phyloP scores from a whole-genome alignment of 2,113 vertebrate genomes.

The Aptenodytes patagonicus region DNA sequence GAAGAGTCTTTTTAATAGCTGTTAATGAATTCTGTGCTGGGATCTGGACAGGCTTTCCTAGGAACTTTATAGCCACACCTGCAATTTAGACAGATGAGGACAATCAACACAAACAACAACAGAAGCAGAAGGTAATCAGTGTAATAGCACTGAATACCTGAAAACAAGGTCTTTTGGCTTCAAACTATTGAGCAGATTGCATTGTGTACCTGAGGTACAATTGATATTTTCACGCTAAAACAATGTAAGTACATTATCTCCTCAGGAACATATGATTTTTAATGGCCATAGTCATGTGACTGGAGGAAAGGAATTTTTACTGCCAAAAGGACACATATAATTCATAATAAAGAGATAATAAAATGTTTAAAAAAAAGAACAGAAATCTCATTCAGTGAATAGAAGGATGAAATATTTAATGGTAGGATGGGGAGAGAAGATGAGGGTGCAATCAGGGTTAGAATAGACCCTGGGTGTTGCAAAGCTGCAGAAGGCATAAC shows the following conservation, averaged over 20 bases:
- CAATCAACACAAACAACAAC: conserved; percentile 11
- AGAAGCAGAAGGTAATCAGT: conserved; percentile 46
- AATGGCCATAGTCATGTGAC: not conserved
- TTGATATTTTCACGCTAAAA: not conserved
- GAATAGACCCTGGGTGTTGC: not conserved
- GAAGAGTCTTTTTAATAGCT: not conserved
- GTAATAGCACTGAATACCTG: not conserved
- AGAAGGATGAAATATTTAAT: not conserved
- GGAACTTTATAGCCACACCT: not conserved
- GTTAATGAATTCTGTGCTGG: not conserved
- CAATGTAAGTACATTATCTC: conserved; percentile 17
- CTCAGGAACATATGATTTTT: conserved; percentile 36
- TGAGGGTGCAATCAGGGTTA: not conserved
- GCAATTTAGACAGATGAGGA: conserved; percentile 21
- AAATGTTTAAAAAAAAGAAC: not conserved
- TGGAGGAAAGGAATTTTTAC: not conserved
- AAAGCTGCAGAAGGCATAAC: not conserved
- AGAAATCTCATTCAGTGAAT: not conserved
- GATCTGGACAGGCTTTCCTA: not conserved
- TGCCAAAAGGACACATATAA: not conserved
- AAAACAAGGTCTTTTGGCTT: conserved; percentile 44
- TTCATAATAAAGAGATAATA: not conserved
- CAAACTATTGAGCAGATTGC: conserved; percentile 36
- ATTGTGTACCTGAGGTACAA: conserved; percentile 10
- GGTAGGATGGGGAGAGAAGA: not conserved